A percentile compares a stretch with the other conserved stretches of the same genome.
Conservation (phyloP, 1,140 invertebrate genomes). For the Harpegnathos saltator region DNA sequence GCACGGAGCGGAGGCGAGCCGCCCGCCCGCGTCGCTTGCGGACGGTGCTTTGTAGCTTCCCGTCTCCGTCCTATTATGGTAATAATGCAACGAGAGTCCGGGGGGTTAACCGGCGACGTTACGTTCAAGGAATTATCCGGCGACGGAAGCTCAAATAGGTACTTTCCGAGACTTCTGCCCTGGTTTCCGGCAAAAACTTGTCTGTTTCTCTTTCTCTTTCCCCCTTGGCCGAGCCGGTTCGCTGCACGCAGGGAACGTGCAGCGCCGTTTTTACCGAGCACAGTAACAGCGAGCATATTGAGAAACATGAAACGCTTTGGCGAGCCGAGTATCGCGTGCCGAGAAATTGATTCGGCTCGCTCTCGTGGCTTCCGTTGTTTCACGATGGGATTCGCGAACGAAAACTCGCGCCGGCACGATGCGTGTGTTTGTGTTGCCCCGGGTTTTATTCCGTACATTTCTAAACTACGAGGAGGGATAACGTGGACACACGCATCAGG, state of each 20-base stretch:
- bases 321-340: conserved; percentile 15
- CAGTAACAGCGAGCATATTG: conserved; percentile 14
- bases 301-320: conserved; percentile 6
- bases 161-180: background rate
- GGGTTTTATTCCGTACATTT: conserved; percentile 20
- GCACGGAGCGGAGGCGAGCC: background rate
- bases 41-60: conserved; percentile 26
- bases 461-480: background rate
- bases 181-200: background rate
- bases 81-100: conserved; percentile 30
- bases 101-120: background rate
- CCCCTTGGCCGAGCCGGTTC: too few relatives aligned
- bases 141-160: conserved; percentile 3
- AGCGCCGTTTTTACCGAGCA: background rate
- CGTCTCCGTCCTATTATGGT: conserved; percentile 30
- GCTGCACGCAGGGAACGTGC: background rate
- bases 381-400: conserved; percentile 1
- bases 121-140: conserved; percentile 25
- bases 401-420: conserved; percentile 38
- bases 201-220: background rate
- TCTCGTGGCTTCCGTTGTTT: conserved; percentile 30
- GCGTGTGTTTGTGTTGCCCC: background rate
- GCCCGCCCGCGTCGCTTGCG: background rate
- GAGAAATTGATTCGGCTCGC: conserved; percentile 11
- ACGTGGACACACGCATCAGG: background rate